These are phyloP conservation scores for Oreocharis arfaki DNA, from an alignment of 2,113 vertebrate species.

Conservation along the genomic window DNA sequence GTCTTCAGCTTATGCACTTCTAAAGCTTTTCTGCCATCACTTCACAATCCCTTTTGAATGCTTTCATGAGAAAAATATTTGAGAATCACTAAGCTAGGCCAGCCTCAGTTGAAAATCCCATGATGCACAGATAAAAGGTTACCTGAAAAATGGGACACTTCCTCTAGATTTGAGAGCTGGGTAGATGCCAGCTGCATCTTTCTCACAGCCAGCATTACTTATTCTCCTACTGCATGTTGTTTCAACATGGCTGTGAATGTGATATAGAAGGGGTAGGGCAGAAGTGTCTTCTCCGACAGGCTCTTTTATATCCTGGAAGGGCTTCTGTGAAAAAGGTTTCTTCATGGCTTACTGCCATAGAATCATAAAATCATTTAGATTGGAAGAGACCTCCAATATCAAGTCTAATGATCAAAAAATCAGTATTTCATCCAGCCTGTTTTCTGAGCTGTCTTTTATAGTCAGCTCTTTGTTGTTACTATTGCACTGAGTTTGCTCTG, in stretches of 20 bases:
- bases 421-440: neutral
- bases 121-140: neutral
- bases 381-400: neutral
- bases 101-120: neutral
- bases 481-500: slow-evolving; percentile 15
- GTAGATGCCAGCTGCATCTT: neutral
- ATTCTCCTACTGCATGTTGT: neutral
- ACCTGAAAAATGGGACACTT: neutral
- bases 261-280: neutral
- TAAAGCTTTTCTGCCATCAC: slow-evolving; percentile 2
- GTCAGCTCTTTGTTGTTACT: slow-evolving; percentile 27
- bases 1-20: neutral
- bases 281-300: neutral
- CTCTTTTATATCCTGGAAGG: neutral
- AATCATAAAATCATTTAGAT: neutral
- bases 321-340: neutral
- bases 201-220: neutral
- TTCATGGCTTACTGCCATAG: neutral
- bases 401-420: neutral
- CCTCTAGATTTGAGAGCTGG: neutral
- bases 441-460: neutral
- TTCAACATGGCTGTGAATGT: neutral
- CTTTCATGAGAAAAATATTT: slow-evolving; percentile 1
- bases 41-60: slow-evolving; percentile 7
- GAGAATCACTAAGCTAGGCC: neutral